Evolutionary conservation across 2,113 vertebrate genomes (phyloP).

Genomic region (Podarcis muralis): DNA sequence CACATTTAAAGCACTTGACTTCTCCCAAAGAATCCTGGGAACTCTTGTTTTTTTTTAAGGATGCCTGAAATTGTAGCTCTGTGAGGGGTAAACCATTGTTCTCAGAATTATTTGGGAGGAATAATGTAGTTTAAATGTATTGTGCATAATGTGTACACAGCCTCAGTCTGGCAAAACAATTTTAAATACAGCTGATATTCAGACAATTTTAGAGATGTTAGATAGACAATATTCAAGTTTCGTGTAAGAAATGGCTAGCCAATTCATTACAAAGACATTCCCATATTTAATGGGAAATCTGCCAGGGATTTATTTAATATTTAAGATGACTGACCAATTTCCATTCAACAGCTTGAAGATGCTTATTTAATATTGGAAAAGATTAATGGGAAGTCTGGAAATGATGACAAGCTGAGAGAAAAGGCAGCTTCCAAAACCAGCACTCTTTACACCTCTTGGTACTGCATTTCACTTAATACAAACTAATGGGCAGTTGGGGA

Average conservation of each 20-base stretch:
- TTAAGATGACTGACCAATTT: not conserved
- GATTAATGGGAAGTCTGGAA: not conserved
- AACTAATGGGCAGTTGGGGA: not conserved
- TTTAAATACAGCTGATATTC: not conserved
- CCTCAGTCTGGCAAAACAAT: not conserved
- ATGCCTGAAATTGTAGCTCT: too few species aligned
- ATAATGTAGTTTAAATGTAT: not conserved
- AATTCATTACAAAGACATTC: not conserved
- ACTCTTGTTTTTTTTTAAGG: too few species aligned
- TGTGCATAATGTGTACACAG: not conserved
- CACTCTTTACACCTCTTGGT: not conserved
- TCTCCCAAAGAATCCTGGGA: too few species aligned
- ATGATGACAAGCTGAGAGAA: not conserved
- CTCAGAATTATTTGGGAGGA: too few species aligned
- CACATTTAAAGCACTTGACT: too few species aligned
- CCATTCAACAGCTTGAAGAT: constrained; percentile 4
- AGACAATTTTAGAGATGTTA: not conserved
- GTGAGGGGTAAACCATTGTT: too few species aligned
- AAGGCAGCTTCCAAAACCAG: not conserved
- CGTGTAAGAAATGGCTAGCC: not conserved
- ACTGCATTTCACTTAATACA: not conserved
- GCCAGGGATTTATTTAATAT: not conserved
- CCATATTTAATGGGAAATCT: not conserved
- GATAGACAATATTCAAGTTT: not conserved
- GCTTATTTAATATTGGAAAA: not conserved